These are phyloP conservation scores for Hycleus phaleratus DNA, from an alignment of 1,140 invertebrate species.

Conservation along the genomic window DNA sequence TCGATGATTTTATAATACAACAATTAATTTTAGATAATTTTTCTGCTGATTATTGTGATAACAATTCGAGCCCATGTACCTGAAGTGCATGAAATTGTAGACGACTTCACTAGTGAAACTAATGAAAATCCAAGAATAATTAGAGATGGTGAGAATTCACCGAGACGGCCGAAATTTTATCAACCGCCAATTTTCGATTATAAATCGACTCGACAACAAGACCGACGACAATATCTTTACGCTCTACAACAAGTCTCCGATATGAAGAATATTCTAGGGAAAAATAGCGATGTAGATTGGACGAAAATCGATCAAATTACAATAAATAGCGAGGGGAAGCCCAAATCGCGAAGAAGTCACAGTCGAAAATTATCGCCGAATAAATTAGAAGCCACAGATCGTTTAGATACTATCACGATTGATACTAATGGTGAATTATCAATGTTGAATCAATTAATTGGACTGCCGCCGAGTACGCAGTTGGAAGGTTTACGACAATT, in stretches of 20 bases:
- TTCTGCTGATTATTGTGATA: constrained; percentile 6
- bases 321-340: neutral
- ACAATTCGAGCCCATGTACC: constrained; percentile 7
- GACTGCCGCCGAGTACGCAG: constrained; percentile 25
- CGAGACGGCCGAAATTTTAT: constrained; percentile 2
- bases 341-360: too few relatives aligned
- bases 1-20: too few relatives aligned
- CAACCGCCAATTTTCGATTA: constrained; percentile 19
- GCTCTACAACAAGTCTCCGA: constrained; percentile 26
- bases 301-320: neutral
- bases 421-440: constrained; percentile 10
- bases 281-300: neutral
- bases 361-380: neutral
- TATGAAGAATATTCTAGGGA: constrained; percentile 4
- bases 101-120: constrained; percentile 4
- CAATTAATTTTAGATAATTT: neutral
- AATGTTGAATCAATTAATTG: constrained; percentile 23
- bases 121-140: constrained; percentile 2
- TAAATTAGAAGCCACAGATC: neutral
- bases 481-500: constrained; percentile 29
- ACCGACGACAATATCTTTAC: constrained; percentile 24
- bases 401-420: too few relatives aligned
- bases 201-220: constrained; percentile 23
- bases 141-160: constrained; percentile 1
- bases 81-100: constrained; percentile 26